phyloP scores from a whole-genome alignment of 2,888 invertebrate genomes.

The Catocala nupta region DNA sequence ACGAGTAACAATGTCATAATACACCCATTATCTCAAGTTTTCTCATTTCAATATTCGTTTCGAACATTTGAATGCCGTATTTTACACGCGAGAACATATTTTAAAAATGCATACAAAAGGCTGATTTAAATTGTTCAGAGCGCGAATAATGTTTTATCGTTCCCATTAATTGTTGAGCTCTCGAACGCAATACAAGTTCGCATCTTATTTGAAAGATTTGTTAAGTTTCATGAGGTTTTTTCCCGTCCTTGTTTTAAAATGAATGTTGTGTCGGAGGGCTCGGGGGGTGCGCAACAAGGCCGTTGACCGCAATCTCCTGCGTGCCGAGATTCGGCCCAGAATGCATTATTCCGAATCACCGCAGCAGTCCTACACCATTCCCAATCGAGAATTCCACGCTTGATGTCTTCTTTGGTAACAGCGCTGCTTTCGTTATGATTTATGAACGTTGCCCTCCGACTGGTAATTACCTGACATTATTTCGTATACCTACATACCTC shows the following conservation, averaged over 20 bases:
- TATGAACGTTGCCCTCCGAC: conserved; percentile 62
- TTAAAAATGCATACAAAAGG: conserved; percentile 36
- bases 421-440: conserved; percentile 81
- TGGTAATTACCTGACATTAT: conserved; percentile 67
- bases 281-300: conserved; percentile 69
- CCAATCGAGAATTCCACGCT: conserved; percentile 80
- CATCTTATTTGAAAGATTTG: conserved; percentile 66
- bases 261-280: conserved; percentile 55
- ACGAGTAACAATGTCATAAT: conserved; percentile 44
- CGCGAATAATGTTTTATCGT: conserved; percentile 58
- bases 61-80: conserved; percentile 48
- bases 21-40: conserved; percentile 49
- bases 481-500: conserved; percentile 40
- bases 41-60: conserved; percentile 35
- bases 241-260: conserved; percentile 70
- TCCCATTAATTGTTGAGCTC: conserved; percentile 56
- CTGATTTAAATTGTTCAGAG: conserved; percentile 49
- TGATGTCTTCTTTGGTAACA: conserved; percentile 79
- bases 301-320: conserved; percentile 76
- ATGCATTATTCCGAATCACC: conserved; percentile 77
- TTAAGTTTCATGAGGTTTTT: conserved; percentile 63
- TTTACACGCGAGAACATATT: conserved; percentile 37
- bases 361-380: conserved; percentile 76
- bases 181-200: conserved; percentile 48
- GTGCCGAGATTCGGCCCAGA: conserved; percentile 76